Conservation (phyloP, 1,140 invertebrate species). For the Monochamus saltuarius region DNA sequence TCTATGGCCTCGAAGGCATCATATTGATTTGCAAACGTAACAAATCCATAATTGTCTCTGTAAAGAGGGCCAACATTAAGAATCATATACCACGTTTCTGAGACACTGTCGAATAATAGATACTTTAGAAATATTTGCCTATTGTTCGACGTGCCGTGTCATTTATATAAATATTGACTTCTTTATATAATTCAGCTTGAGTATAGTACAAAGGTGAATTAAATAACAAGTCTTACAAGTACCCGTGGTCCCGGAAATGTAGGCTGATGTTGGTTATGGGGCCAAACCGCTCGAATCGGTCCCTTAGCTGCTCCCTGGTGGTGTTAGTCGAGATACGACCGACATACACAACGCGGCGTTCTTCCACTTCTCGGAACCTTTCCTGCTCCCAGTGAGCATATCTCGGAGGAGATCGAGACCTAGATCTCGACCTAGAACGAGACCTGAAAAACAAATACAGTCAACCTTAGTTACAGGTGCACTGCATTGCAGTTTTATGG, state of each 20-base stretch:
- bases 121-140: too few species aligned
- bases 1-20: slow-evolving; percentile 82
- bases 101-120: too few species aligned
- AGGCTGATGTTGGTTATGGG: slow-evolving; percentile 77
- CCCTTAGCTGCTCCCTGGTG: slow-evolving; percentile 67
- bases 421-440: slow-evolving; percentile 38
- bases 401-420: slow-evolving; percentile 31
- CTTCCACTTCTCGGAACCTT: slow-evolving; percentile 65
- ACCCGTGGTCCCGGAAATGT: slow-evolving; percentile 71
- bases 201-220: not conserved
- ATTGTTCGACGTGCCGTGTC: not conserved
- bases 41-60: slow-evolving; percentile 73
- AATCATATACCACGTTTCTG: too few species aligned
- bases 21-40: slow-evolving; percentile 74
- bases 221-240: slow-evolving; percentile 42
- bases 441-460: not conserved
- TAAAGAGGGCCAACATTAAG: slow-evolving; percentile 9
- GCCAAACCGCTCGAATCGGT: slow-evolving; percentile 76
- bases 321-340: slow-evolving; percentile 73
- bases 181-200: slow-evolving; percentile 1
- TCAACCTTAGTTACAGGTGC: too few species aligned
- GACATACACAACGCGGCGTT: slow-evolving; percentile 84
- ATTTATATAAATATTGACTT: not conserved
- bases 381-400: slow-evolving; percentile 47
- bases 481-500: too few species aligned